Base-by-base conservation (phyloP, 2,888 invertebrate species). In the Pyralis farinalis region DNA sequence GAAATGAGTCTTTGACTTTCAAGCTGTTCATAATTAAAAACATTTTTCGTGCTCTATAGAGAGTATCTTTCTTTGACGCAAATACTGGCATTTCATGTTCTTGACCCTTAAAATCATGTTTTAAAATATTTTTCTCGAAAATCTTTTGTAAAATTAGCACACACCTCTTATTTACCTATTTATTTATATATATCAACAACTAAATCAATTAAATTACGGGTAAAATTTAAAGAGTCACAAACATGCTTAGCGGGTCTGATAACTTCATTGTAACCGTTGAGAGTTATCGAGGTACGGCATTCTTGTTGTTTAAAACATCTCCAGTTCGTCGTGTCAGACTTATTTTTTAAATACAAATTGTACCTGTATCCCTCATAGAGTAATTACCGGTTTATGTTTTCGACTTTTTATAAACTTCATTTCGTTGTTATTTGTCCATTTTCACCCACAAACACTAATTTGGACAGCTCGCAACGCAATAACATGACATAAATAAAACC, bases 141-240 rank as follows among this genome's bases (percentile, higher is more conserved):
- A 32, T 38, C 31, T 32, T 30, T 25, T 38, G 22, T 6, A 30
- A 32, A 31, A 12, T 38, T 38, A 31, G 1, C 9, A 12, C 31
- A 38, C 12, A 38, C 25, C 25, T 38, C 38, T 37, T 31, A 5
- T 38, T 38, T 38, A 11, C 12, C n/a, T n/a, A n/a, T n/a, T n/a
- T n/a, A n/a, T n/a, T n/a, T n/a, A n/a, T n/a, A 30, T 9, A 11
- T 11, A 11, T 30, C 6, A 7, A 30, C 7, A 30, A 12, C 3
- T 5, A 11, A 11, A 1, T 30, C 30, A 11, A 10, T 30, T 11
- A n/a, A 6, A 30, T 10, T 30, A 3, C 30, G 30, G 6, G 6
- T n/a, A 10, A 30, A 10, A 10, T 30, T 30, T 10, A 11, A 11
- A 30, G 30, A 21, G 7, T 21, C 30, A 30, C 30, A 30, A 6